Evolutionary conservation across 2,797 vertebrate genomes (phyloP).

Genomic region (Tangara arthus): DNA sequence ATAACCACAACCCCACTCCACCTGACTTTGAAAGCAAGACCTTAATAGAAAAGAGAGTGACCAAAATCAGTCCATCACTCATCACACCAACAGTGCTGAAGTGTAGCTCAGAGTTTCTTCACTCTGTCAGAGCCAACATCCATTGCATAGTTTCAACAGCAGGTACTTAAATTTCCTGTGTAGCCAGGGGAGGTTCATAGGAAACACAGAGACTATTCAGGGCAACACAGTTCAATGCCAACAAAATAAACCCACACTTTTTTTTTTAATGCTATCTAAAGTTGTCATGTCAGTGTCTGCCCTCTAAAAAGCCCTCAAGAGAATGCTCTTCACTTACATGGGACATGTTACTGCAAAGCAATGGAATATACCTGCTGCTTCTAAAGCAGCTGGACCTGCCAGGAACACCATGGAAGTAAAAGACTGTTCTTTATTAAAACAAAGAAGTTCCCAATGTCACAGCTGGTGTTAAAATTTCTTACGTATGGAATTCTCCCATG

Average conservation of each 20-base stretch:
- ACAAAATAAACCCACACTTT: not conserved
- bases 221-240: not conserved
- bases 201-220: not conserved
- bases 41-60: not conserved
- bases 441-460: not conserved
- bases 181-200: rapidly evolving
- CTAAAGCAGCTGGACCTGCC: not conserved
- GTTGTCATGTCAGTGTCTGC: not conserved
- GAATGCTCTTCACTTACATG: not conserved
- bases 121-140: rapidly evolving
- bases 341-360: not conserved
- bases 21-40: not conserved
- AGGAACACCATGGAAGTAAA: not conserved
- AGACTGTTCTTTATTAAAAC: not conserved
- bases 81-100: not conserved
- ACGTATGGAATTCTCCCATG: not conserved
- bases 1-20: not conserved
- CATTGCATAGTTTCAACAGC: not conserved
- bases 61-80: rapidly evolving
- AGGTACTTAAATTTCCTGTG: not conserved
- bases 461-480: not conserved
- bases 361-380: not conserved
- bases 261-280: not conserved
- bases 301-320: not conserved
- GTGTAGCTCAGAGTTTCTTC: not conserved